A percentile compares a stretch with the other conserved stretches of the same genome.
Conservation (phyloP, 1,140 invertebrate genomes). For the Riptortus pedestris region DNA sequence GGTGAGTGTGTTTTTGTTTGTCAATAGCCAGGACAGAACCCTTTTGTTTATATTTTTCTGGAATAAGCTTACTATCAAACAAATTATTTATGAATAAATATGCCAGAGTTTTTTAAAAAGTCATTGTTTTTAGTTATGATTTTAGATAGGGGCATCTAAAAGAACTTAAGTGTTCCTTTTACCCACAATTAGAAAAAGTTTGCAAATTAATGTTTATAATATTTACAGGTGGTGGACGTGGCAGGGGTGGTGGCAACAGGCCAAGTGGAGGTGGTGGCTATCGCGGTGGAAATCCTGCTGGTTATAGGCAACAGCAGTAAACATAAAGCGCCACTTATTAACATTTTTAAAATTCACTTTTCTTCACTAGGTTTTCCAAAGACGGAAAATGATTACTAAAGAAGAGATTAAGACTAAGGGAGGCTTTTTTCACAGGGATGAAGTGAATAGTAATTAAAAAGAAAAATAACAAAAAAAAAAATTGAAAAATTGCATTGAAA, state of each 20-base stretch:
- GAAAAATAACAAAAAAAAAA: slow-evolving; percentile 16
- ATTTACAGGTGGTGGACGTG: background rate
- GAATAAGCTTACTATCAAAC: no score
- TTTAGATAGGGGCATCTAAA: no score
- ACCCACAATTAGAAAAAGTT: no score
- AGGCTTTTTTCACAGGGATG: slow-evolving; percentile 25
- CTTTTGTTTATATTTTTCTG: background rate
- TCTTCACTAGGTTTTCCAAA: no score
- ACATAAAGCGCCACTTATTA: no score
- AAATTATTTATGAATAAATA: no score
- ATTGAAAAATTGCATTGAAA: slow-evolving; percentile 4
- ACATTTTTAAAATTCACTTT: no score
- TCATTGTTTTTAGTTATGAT: no score
- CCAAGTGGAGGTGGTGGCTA: background rate
- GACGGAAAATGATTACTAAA: background rate
- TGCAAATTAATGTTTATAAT: no score
- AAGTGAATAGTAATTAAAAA: slow-evolving; percentile 19
- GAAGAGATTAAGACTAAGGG: slow-evolving; percentile 1
- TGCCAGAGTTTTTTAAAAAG: no score
- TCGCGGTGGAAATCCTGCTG: slow-evolving; percentile 6
- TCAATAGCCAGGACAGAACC: background rate
- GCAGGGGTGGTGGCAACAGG: slow-evolving; percentile 3
- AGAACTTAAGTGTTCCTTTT: no score
- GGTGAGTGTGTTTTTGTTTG: background rate
- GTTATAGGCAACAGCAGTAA: slow-evolving; percentile 19